These are phyloP conservation scores for Metellina segmentata DNA, from an alignment of 2,888 invertebrate species.

Conservation along the genomic window DNA sequence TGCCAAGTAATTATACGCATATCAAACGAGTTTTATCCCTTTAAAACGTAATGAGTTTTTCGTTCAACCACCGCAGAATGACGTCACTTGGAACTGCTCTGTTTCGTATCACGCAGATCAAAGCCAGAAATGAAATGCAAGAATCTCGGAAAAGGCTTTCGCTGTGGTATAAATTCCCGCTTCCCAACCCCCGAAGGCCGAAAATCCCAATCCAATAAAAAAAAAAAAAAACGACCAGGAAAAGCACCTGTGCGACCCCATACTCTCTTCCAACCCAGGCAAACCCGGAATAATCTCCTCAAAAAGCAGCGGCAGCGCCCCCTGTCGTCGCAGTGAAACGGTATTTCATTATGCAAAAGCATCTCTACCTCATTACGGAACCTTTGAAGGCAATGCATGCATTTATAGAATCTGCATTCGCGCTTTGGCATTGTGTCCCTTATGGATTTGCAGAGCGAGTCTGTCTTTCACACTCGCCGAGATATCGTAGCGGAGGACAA, in stretches of 20 bases:
- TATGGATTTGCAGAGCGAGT: constrained; percentile 51
- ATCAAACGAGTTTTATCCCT: no score
- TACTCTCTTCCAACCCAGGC: background rate
- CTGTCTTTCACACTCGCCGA: background rate
- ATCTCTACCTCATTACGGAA: constrained; percentile 63
- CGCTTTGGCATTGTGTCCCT: constrained; percentile 36
- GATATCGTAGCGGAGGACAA: constrained; percentile 44
- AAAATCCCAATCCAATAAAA: constrained; percentile 1
- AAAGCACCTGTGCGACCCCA: background rate
- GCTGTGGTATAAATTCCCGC: no score
- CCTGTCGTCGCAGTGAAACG: constrained; percentile 33
- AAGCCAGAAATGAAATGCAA: no score
- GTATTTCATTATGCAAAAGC: constrained; percentile 70
- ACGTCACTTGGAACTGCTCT: no score
- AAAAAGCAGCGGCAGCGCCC: constrained; percentile 20
- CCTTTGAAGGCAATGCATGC: constrained; percentile 68
- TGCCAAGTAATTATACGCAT: no score
- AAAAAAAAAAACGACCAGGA: background rate
- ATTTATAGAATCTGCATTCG: constrained; percentile 65
- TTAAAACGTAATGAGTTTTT: no score
- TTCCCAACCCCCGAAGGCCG: no score
- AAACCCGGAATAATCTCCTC: background rate
- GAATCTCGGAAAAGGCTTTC: no score
- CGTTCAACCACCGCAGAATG: no score
- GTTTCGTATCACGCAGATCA: no score